phyloP scores from a whole-genome alignment of 2,888 invertebrate species.

The Eupithecia inturbata region DNA sequence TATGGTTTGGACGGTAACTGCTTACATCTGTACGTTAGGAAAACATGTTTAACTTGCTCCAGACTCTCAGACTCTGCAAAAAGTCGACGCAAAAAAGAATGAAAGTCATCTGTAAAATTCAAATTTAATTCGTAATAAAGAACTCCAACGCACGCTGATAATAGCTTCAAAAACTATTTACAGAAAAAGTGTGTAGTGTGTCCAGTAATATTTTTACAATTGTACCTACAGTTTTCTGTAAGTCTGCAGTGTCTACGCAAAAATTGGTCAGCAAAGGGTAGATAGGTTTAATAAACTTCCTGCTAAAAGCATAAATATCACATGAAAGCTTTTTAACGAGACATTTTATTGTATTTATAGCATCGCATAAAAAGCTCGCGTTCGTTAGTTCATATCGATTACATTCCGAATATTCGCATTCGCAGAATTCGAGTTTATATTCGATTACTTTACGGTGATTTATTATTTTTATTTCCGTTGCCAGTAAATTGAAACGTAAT shows the following conservation, averaged over 20 bases:
- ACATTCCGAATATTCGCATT: constrained; percentile 36
- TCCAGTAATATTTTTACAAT: neutral
- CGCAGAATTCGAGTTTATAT: constrained; percentile 37
- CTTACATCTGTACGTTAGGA: neutral
- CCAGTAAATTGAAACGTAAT: constrained; percentile 26
- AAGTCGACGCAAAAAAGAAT: neutral
- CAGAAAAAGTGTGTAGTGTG: neutral
- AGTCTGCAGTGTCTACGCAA: neutral
- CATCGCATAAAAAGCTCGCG: constrained; percentile 33
- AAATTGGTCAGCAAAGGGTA: neutral
- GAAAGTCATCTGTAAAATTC: neutral
- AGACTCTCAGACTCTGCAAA: neutral
- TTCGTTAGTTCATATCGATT: constrained; percentile 41
- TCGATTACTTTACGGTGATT: constrained; percentile 25
- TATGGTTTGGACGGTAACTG: neutral
- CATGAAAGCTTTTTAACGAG: constrained; percentile 31
- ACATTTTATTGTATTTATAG: constrained; percentile 36
- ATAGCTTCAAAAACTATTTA: neutral
- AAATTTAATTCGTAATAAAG: neutral
- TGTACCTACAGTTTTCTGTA: neutral
- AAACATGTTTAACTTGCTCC: neutral
- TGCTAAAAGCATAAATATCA: constrained; percentile 23
- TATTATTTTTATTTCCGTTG: constrained; percentile 16
- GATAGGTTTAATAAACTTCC: constrained; percentile 5
- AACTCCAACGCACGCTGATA: neutral